Percentiles rank a stretch among this genome's conserved stretches.
Conservation (phyloP, 2,113 vertebrate species). For the Mastomys coucha region DNA sequence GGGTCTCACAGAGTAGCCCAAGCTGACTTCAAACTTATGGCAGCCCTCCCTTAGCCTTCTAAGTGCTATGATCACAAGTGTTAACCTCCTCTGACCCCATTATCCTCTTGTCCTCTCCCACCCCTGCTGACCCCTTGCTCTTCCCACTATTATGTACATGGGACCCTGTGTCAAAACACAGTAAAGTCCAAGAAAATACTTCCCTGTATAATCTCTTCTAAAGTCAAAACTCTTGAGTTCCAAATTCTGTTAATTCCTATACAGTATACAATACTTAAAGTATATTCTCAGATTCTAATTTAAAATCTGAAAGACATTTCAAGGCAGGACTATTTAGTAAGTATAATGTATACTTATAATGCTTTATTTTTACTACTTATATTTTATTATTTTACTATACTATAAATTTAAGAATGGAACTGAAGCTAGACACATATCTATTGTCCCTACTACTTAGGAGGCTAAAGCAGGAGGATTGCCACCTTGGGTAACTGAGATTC, state of each 20-base stretch:
- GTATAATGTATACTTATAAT: not conserved
- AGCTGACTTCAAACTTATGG: not conserved
- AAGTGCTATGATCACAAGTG: not conserved
- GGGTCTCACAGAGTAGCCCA: not conserved
- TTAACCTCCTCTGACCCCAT: not conserved
- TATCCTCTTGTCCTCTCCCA: not conserved
- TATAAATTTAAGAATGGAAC: not conserved
- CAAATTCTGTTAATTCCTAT: slow-evolving; percentile 2
- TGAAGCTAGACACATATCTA: not conserved
- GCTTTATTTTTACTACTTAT: not conserved
- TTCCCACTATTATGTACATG: not conserved
- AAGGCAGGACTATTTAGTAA: slow-evolving; percentile 2
- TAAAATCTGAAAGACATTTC: slow-evolving; percentile 54
- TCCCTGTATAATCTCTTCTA: slow-evolving; percentile 35
- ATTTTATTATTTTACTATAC: not conserved
- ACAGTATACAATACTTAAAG: not conserved
- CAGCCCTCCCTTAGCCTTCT: not conserved
- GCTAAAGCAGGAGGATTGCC: not conserved
- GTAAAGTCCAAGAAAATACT: slow-evolving; percentile 1
- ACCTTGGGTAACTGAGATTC: not conserved
- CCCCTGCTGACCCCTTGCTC: not conserved
- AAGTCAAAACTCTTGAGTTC: slow-evolving; percentile 54
- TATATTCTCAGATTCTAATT: slow-evolving; percentile 37
- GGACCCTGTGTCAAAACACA: not conserved
- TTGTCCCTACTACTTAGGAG: not conserved